Evolutionary conservation across 2,113 vertebrate genomes (phyloP).

Genomic region (Megaceryle maxima): DNA sequence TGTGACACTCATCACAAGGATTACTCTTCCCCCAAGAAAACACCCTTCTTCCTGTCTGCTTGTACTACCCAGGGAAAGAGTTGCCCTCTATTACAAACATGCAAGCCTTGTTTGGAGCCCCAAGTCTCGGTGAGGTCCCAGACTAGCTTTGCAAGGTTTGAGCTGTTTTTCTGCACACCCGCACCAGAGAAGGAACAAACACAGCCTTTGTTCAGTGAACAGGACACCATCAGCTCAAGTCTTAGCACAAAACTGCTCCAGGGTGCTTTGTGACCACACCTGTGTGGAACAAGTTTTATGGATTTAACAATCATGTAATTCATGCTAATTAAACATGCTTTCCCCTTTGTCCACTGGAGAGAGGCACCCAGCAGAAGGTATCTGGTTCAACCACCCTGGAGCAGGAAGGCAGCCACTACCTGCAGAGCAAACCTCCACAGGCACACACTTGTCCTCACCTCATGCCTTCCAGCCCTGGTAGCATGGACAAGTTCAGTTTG

Average conservation of each 20-base stretch:
- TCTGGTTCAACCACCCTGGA: neutral
- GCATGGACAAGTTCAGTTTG: accelerated
- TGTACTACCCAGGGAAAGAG: neutral
- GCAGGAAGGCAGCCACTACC: neutral
- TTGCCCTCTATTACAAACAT: neutral
- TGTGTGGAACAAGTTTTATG: neutral
- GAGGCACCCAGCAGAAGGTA: neutral
- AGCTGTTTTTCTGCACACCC: neutral
- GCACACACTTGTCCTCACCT: neutral
- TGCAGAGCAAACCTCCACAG: neutral
- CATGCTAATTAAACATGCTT: neutral
- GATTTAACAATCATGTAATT: neutral
- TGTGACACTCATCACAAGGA: neutral
- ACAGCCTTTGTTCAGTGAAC: neutral
- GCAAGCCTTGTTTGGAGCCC: neutral
- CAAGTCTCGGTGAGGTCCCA: neutral
- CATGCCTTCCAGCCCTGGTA: neutral
- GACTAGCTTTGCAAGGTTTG: neutral
- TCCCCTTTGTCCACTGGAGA: neutral
- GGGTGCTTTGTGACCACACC: neutral
- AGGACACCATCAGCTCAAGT: neutral
- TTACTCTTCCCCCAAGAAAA: neutral
- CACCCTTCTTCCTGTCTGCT: neutral
- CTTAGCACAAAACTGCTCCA: neutral
- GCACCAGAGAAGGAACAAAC: neutral